Evolutionary conservation across 2,797 vertebrate genomes (phyloP).

Genomic region (Acipenser ruthenus): DNA sequence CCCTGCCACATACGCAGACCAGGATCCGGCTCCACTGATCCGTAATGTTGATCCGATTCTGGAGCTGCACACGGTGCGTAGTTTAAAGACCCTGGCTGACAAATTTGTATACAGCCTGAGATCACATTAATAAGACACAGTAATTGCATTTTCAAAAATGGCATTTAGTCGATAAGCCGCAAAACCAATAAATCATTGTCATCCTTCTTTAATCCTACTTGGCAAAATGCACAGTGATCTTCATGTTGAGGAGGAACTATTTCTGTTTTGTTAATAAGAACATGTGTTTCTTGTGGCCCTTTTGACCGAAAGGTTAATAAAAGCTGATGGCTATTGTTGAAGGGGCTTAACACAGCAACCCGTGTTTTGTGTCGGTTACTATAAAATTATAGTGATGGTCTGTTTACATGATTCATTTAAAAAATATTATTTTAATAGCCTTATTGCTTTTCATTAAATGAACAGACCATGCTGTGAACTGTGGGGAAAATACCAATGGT

Average conservation of each 20-base stretch:
- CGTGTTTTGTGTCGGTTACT: constrained; percentile 11
- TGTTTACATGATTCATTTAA: constrained; percentile 52
- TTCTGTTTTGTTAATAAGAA: neutral
- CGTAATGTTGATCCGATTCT: too few relatives aligned
- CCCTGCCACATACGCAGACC: too few relatives aligned
- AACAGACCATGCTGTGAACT: too few relatives aligned
- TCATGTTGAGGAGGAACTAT: neutral
- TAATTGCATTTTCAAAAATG: too few relatives aligned
- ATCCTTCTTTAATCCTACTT: neutral
- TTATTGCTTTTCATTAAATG: too few relatives aligned
- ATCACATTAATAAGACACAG: too few relatives aligned
- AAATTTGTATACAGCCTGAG: too few relatives aligned
- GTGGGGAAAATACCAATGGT: too few relatives aligned
- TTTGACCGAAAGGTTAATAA: neutral
- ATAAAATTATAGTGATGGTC: constrained; percentile 55
- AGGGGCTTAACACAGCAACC: neutral
- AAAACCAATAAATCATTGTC: neutral
- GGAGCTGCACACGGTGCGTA: too few relatives aligned
- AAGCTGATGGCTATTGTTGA: neutral
- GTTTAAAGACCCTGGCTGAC: too few relatives aligned
- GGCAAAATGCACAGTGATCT: neutral
- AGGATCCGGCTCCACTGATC: too few relatives aligned
- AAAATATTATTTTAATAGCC: constrained; percentile 44
- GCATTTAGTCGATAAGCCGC: too few relatives aligned
- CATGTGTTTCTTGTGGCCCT: neutral